A percentile compares a stretch with the other conserved stretches of the same genome.
These are phyloP conservation scores for Notamacropus eugenii DNA, from an alignment of 2,797 vertebrate genomes.

Conservation along the genomic window DNA sequence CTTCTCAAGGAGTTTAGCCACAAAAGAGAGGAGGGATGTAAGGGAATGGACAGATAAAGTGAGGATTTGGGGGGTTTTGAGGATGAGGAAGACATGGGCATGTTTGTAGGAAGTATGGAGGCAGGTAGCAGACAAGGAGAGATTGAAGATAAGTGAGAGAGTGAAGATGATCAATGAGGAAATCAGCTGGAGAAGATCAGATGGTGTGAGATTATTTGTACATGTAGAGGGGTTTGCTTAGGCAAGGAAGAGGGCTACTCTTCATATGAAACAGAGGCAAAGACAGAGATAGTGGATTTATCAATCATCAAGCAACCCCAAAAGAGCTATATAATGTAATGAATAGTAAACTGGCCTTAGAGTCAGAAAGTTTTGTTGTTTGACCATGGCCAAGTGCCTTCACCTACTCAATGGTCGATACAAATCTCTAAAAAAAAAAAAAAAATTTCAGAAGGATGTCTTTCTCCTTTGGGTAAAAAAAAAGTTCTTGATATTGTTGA, in stretches of 20 bases:
- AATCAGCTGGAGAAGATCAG: not conserved
- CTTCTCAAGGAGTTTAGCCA: not conserved
- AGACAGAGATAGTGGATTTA: not conserved
- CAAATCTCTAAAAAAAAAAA: not conserved
- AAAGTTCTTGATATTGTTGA: not conserved
- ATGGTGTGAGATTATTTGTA: not conserved
- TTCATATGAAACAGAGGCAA: not conserved
- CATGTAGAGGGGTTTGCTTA: not conserved
- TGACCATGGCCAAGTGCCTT: not conserved
- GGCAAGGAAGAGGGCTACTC: not conserved
- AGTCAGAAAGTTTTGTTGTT: not conserved
- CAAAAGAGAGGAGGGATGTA: not conserved
- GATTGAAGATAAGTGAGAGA: not conserved
- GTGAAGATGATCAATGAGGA: not conserved
- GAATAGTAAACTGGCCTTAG: not conserved
- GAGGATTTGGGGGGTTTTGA: not conserved
- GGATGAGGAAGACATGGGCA: not conserved
- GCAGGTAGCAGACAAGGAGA: not conserved
- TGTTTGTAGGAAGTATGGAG: not conserved
- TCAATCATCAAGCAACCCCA: constrained; percentile 24
- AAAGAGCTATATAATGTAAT: not conserved
- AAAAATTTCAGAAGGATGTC: not conserved
- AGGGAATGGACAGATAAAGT: not conserved
- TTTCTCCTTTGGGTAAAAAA: not conserved
- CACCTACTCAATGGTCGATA: no score